Evolutionary conservation across 2,113 vertebrate genomes (phyloP).

Genomic region (Leiothrix lutea): DNA sequence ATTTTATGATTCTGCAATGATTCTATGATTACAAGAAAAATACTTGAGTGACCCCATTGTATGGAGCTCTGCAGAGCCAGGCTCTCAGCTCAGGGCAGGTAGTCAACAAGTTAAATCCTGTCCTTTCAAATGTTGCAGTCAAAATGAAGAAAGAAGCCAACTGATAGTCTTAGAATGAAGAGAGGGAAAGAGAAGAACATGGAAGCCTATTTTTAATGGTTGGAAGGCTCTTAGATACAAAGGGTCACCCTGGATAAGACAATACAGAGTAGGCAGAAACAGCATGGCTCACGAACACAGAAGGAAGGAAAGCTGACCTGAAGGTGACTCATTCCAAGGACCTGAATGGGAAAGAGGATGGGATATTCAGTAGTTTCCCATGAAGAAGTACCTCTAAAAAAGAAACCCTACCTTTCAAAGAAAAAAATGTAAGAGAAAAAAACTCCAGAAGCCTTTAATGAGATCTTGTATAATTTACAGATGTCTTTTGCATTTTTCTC

Average conservation of each 20-base stretch:
- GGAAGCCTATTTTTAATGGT: background rate
- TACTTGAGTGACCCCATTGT: background rate
- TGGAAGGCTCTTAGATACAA: background rate
- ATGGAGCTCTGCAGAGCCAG: background rate
- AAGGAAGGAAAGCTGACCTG: background rate
- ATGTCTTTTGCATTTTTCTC: background rate
- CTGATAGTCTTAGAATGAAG: background rate
- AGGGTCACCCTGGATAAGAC: background rate
- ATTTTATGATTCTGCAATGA: background rate
- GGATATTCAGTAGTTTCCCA: background rate
- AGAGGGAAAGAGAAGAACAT: background rate
- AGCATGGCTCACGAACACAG: background rate
- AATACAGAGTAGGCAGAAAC: background rate
- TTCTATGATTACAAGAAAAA: background rate
- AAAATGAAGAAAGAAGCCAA: background rate
- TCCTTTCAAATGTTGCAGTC: background rate
- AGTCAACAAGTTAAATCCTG: background rate
- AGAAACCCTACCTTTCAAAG: background rate
- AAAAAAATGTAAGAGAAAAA: background rate
- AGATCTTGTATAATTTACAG: background rate
- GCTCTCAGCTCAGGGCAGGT: background rate
- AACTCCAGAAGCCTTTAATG: rapidly evolving
- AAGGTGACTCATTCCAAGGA: background rate
- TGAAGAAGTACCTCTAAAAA: background rate
- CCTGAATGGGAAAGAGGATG: background rate